A percentile compares a stretch with the other conserved stretches of the same genome.
Evolutionary conservation across 1,140 invertebrate genomes (phyloP).

Genomic region (Anadara kagoshimensis): DNA sequence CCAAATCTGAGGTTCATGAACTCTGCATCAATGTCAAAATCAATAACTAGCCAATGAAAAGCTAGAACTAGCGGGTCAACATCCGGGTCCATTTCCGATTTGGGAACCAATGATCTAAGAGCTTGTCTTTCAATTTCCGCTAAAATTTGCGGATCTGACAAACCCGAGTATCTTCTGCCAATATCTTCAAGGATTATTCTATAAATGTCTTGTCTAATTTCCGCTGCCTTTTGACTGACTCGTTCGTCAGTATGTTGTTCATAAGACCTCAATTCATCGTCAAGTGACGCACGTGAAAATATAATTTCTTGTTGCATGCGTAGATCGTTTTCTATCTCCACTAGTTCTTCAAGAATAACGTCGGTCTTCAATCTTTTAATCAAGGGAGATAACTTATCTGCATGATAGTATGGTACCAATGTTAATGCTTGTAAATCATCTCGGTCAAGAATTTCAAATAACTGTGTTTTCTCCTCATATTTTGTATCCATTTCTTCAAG

Average conservation of each 20-base stretch:
- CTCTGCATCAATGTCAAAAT: slow-evolving; percentile 20
- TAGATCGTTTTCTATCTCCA: slow-evolving; percentile 19
- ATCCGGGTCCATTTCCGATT: slow-evolving; percentile 8
- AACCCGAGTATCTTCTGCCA: slow-evolving; percentile 17
- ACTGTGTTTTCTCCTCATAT: neutral
- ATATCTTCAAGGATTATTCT: slow-evolving; percentile 10
- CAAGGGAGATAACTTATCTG: neutral
- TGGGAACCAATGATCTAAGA: slow-evolving; percentile 9
- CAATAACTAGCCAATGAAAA: slow-evolving; percentile 26
- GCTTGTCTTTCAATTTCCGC: slow-evolving; percentile 20
- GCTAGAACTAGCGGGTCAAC: slow-evolving; percentile 18
- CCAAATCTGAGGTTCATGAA: slow-evolving; percentile 20
- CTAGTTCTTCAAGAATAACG: slow-evolving; percentile 4
- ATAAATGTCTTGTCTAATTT: slow-evolving; percentile 11
- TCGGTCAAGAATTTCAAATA: slow-evolving; percentile 4
- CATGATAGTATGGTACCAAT: slow-evolving; percentile 13
- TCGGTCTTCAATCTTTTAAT: slow-evolving; percentile 24
- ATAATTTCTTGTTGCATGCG: slow-evolving; percentile 16
- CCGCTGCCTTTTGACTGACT: slow-evolving; percentile 2
- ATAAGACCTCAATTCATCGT: slow-evolving; percentile 12
- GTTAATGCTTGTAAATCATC: slow-evolving; percentile 18
- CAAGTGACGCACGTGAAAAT: neutral
- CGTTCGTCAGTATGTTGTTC: slow-evolving; percentile 17
- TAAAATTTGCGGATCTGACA: slow-evolving; percentile 21
- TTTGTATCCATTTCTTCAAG: neutral